These are phyloP conservation scores for Micrasema minimum DNA, from an alignment of 1,140 invertebrate genomes.

Conservation along the genomic window DNA sequence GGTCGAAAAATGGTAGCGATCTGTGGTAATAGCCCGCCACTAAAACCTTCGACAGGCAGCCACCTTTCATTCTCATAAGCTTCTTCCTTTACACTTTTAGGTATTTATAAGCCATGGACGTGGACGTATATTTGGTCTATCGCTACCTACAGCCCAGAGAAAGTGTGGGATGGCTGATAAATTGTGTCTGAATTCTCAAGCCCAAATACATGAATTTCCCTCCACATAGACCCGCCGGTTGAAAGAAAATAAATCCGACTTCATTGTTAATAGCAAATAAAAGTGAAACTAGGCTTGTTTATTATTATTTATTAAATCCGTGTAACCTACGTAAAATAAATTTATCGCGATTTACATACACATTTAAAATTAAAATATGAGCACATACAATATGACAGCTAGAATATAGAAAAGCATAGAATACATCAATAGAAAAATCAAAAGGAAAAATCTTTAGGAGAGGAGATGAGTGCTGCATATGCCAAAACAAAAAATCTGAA, in stretches of 20 bases:
- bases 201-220: constrained; percentile 85
- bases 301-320: not conserved
- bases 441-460: too few species aligned
- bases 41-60: constrained; percentile 91
- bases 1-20: constrained; percentile 85
- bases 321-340: too few species aligned
- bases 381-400: too few species aligned
- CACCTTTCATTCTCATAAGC: constrained; percentile 94
- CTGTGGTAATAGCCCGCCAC: constrained; percentile 84
- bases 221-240: constrained; percentile 82
- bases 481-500: too few species aligned
- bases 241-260: constrained; percentile 84
- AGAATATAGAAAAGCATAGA: too few species aligned
- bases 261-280: constrained; percentile 89
- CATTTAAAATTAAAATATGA: too few species aligned
- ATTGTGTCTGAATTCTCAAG: constrained; percentile 88
- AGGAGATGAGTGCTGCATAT: too few species aligned
- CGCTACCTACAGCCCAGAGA: constrained; percentile 91
- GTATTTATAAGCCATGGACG: constrained; percentile 88
- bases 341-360: too few species aligned
- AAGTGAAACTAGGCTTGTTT: constrained; percentile 77
- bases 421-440: too few species aligned
- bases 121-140: constrained; percentile 92
- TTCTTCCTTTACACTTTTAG: constrained; percentile 89
- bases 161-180: constrained; percentile 84